These are phyloP conservation scores for Leucania comma DNA, from an alignment of 2,888 invertebrate genomes.

Conservation along the genomic window DNA sequence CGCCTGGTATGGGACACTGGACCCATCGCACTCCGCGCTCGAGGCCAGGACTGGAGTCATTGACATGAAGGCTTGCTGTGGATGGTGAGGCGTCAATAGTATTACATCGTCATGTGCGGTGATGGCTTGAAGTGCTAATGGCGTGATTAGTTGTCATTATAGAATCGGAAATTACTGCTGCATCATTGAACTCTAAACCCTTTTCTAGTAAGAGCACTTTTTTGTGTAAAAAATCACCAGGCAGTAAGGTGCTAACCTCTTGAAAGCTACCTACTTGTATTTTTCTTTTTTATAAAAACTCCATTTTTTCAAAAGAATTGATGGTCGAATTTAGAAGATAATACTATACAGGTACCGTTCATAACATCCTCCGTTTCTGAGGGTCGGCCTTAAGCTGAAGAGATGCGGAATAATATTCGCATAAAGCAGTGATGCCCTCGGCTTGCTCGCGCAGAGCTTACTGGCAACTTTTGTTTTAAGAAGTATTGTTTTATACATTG, in stretches of 20 bases:
- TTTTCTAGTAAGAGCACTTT: neutral
- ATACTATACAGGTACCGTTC: slow-evolving; percentile 2
- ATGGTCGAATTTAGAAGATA: slow-evolving; percentile 1
- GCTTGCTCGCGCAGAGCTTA: neutral
- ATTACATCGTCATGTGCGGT: slow-evolving; percentile 8
- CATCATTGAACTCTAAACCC: neutral
- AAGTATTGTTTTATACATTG: slow-evolving; percentile 8
- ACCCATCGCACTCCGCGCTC: slow-evolving; percentile 1
- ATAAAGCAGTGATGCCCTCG: slow-evolving; percentile 6
- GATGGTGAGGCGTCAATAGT: neutral
- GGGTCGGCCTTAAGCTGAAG: slow-evolving; percentile 2
- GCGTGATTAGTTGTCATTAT: neutral
- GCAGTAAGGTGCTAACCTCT: neutral
- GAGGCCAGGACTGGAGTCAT: slow-evolving; percentile 24
- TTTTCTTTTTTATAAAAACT: neutral
- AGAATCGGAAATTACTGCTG: slow-evolving; percentile 3
- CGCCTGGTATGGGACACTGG: slow-evolving; percentile 25
- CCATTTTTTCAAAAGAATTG: neutral
- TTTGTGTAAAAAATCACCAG: neutral
- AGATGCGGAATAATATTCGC: slow-evolving; percentile 29
- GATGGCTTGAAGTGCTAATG: neutral
- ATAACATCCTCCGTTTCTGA: slow-evolving; percentile 1
- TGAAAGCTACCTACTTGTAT: neutral
- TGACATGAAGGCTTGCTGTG: slow-evolving; percentile 12
- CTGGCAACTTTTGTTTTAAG: neutral